Evolutionary conservation across 2,797 vertebrate genomes (phyloP).

Genomic region (Apogon hyalosoma): DNA sequence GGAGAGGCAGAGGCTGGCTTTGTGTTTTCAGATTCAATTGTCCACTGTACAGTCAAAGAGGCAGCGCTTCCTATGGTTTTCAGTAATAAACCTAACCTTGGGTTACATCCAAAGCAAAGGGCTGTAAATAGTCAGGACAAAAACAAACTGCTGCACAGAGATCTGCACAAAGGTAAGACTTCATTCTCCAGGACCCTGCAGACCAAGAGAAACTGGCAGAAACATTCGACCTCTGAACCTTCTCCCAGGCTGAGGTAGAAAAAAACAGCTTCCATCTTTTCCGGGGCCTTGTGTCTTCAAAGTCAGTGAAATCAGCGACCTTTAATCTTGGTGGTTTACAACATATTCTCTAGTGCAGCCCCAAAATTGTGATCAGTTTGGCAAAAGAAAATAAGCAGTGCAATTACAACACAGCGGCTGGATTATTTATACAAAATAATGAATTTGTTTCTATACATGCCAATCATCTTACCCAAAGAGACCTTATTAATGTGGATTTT

Average conservation of each 20-base stretch:
- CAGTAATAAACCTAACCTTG: constrained; percentile 69
- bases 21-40: constrained; percentile 77
- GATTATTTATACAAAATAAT: constrained; percentile 86
- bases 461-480: constrained; percentile 78
- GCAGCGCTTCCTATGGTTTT: constrained; percentile 62
- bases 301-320: constrained; percentile 43
- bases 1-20: constrained; percentile 52
- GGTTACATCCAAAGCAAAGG: constrained; percentile 56
- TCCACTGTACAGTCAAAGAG: constrained; percentile 58
- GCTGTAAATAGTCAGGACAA: constrained; percentile 44
- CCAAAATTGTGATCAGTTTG: constrained; percentile 68
- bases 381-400: constrained; percentile 81
- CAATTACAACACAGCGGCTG: constrained; percentile 78
- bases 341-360: constrained; percentile 63
- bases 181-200: constrained; percentile 13
- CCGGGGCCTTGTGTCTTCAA: constrained; percentile 52
- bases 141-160: constrained; percentile 22
- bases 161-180: constrained; percentile 31
- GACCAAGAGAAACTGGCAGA: constrained; percentile 14
- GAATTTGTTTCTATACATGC: constrained; percentile 82
- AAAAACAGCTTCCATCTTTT: constrained; percentile 30
- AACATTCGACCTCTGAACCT: constrained; percentile 32
- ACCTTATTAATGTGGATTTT: constrained; percentile 65
- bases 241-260: constrained; percentile 9
- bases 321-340: constrained; percentile 62